phyloP scores from a whole-genome alignment of 1,140 invertebrate genomes.

The Pseudachorutes palmiensis region DNA sequence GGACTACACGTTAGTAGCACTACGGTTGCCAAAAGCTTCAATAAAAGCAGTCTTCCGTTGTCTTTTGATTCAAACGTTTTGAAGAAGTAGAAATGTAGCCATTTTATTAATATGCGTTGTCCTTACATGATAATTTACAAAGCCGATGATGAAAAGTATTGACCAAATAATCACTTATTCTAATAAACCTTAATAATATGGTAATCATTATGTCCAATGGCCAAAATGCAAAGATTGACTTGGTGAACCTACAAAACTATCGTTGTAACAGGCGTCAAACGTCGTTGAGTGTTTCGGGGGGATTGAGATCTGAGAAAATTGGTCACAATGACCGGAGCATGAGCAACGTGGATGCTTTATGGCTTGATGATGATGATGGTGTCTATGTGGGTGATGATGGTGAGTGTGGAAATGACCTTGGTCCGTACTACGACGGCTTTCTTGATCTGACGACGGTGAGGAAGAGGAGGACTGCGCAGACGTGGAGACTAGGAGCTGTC shows the following conservation, averaged over 20 bases:
- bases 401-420: constrained; percentile 10
- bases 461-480: constrained; percentile 29
- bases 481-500: constrained; percentile 24
- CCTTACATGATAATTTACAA: background rate
- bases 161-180: background rate
- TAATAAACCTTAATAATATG: background rate
- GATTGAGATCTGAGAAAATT: constrained; percentile 15
- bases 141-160: background rate
- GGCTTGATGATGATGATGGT: background rate
- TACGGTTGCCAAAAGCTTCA: background rate
- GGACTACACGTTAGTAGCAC: background rate
- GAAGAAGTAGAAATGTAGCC: background rate
- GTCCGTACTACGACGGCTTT: background rate
- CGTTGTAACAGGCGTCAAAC: constrained; percentile 29
- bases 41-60: no score
- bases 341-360: constrained; percentile 30
- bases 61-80: background rate
- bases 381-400: background rate
- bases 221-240: constrained; percentile 31
- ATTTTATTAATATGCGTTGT: background rate
- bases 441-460: background rate
- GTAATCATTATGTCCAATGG: constrained; percentile 27
- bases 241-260: constrained; percentile 21
- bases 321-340: constrained; percentile 17
- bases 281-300: background rate